Base-by-base conservation (phyloP, 2,797 vertebrate species). In the Xyrichtys novacula region DNA sequence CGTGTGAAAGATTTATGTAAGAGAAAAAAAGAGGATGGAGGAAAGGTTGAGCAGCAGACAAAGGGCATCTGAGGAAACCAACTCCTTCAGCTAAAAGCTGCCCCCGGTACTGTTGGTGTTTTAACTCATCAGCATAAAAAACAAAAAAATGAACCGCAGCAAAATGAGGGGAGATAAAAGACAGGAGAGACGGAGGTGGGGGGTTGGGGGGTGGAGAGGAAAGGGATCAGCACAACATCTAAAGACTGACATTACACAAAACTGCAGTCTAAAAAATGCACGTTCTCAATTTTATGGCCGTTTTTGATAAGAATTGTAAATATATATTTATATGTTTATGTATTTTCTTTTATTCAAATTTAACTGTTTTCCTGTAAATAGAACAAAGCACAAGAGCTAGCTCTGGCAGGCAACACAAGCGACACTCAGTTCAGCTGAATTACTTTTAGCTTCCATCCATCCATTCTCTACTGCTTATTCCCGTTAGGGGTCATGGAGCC, bases 81-180 rank as follows among this genome's bases (percentile, higher is more conserved):
- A 11, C 42, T 71, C 49, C 31, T 54, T 61, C 38, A 62, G 74
- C 52, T 64, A 70, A 62, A 60, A 56, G 67, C 70, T 38, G 73
- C 71, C 59, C 59, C 55, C n/a, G 42, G 68, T 73, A 31, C 71
- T 40, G 44, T 60, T 80, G 34, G 23, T 76, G 48, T 80, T 85
- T 81, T 44, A 59, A 80, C 53, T 85, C 58, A 78, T 87, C 81
- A 75, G 83, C 77, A 68, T 77, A 68, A 75, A 64, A 54, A 36
- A 76, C 81, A 76, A 77, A 36, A 76, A 83, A 76, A 77, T 7
- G 19, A 85, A 78, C 55, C 69, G 65, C 68, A 75, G 63, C 71
- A 78, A 68, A 79, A 80, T 58, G 50, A 19, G 0, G 36, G 64
- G 42, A 43, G 65, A 76, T 74, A 56, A 73, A 81, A 79, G 31